Evolutionary conservation across 1,140 invertebrate species (phyloP).

Genomic region (Drosophila lacteicornis): DNA sequence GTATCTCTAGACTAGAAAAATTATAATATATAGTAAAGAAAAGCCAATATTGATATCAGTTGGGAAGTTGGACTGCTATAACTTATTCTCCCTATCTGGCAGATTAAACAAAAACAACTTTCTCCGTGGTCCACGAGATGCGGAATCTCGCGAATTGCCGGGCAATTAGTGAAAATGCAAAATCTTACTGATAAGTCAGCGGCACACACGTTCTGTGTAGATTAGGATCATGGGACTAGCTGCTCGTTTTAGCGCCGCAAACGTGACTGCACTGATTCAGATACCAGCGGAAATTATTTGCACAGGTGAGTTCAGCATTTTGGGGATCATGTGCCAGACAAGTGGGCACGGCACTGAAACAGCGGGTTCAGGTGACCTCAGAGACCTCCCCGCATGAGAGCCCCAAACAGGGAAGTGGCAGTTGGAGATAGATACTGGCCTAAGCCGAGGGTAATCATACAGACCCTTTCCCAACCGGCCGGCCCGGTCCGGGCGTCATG

Average conservation of each 20-base stretch:
- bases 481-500: conserved; percentile 1
- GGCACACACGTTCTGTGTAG: conserved; percentile 21
- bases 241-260: conserved; percentile 11
- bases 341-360: conserved; percentile 1
- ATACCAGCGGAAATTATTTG: conserved; percentile 4
- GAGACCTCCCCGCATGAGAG: neutral
- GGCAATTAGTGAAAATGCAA: conserved; percentile 21
- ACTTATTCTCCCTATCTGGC: neutral
- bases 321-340: conserved; percentile 12
- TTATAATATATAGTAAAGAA: too few species aligned
- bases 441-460: neutral
- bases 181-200: conserved; percentile 21
- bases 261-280: conserved; percentile 39
- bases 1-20: neutral
- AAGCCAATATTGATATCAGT: neutral
- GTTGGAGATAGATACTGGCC: neutral
- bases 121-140: conserved; percentile 1
- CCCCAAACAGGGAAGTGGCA: too few species aligned
- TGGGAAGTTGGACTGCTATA: neutral
- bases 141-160: neutral
- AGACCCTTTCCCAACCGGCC: neutral
- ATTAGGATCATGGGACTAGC: conserved; percentile 8
- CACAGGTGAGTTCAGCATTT: conserved; percentile 36
- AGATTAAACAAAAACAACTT: conserved; percentile 19
- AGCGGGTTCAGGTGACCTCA: neutral